Conservation (phyloP, 2,113 vertebrate genomes). For the Cyanistes caeruleus region DNA sequence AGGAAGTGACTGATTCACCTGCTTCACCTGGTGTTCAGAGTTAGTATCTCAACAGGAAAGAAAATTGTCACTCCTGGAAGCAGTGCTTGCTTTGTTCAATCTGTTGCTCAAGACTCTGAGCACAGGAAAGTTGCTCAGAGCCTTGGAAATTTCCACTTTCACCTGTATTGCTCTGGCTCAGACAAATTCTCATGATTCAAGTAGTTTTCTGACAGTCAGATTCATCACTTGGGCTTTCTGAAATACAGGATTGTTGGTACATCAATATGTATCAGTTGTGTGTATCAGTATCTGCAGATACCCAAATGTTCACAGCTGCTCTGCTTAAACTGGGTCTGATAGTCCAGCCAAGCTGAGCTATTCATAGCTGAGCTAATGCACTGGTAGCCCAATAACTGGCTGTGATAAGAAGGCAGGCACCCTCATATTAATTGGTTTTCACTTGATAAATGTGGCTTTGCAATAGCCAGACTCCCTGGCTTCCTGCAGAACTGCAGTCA, state of each 20-base stretch:
- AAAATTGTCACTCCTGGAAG: not conserved
- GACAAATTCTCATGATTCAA: not conserved
- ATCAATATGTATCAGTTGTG: not conserved
- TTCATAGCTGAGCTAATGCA: not conserved
- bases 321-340: not conserved
- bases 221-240: not conserved
- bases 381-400: not conserved
- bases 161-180: not conserved
- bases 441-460: not conserved
- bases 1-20: not conserved
- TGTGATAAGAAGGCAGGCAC: not conserved
- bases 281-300: not conserved
- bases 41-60: not conserved
- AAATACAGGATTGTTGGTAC: fast-evolving
- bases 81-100: not conserved
- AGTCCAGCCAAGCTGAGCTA: not conserved
- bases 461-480: not conserved
- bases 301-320: not conserved
- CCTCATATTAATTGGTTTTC: not conserved
- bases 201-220: not conserved
- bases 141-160: not conserved
- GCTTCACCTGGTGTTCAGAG: not conserved
- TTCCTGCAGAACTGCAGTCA: not conserved
- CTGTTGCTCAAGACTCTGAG: not conserved
- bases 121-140: not conserved